phyloP scores from a whole-genome alignment of 2,113 vertebrate species.

The Motacilla tschutschensis region DNA sequence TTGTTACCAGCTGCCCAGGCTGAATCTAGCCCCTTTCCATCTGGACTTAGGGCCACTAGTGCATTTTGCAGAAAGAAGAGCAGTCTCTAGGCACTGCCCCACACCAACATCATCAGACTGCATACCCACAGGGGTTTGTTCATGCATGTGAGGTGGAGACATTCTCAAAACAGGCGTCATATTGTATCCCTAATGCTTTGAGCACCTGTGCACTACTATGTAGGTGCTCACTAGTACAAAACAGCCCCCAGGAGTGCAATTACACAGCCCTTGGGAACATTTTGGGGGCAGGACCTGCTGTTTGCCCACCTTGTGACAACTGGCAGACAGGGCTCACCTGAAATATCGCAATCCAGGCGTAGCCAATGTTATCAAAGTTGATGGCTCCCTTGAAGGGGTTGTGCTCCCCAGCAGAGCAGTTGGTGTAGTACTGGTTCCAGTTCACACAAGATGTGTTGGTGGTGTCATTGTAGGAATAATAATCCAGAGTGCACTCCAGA shows the following conservation, averaged over 20 bases:
- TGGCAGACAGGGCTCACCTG: slow-evolving; percentile 76
- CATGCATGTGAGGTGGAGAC: background rate
- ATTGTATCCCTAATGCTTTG: background rate
- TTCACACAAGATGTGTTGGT: slow-evolving; percentile 95
- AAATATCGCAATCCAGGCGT: slow-evolving; percentile 98
- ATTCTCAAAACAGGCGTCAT: background rate
- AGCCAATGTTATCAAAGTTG: slow-evolving; percentile 98
- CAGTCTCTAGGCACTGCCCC: background rate
- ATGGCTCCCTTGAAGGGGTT: slow-evolving; percentile 98
- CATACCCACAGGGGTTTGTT: background rate
- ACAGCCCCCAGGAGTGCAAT: background rate
- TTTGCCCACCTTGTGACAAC: background rate
- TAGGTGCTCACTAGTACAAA: background rate
- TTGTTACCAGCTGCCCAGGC: background rate
- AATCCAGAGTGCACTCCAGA: slow-evolving; percentile 84
- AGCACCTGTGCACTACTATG: background rate
- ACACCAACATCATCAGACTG: background rate
- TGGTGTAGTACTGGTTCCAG: slow-evolving; percentile 97
- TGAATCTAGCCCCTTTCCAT: background rate
- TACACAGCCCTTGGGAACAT: background rate
- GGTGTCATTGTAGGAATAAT: slow-evolving; percentile 88
- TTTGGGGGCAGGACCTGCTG: accelerated
- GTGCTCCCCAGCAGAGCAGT: slow-evolving; percentile 87
- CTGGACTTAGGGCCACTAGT: background rate
- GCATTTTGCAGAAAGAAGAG: background rate